phyloP scores from a whole-genome alignment of 2,888 invertebrate species.

The Ligdia adustata region DNA sequence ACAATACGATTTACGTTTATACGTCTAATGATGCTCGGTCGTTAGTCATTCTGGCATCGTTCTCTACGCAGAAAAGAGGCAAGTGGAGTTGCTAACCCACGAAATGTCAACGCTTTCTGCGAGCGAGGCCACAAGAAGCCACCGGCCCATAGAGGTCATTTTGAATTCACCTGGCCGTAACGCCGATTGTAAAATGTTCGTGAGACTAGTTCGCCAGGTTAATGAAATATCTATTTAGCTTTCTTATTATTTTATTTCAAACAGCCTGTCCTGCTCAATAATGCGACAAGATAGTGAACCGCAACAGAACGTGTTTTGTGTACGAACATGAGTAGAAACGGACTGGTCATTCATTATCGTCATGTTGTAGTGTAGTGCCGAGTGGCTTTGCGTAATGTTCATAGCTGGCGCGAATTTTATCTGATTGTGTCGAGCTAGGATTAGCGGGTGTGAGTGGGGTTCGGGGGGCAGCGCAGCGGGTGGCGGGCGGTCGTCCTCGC shows the following conservation, averaged over 20 bases:
- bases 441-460: conserved; percentile 67
- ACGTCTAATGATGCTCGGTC: conserved; percentile 66
- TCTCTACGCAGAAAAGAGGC: conserved; percentile 63
- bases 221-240: conserved; percentile 72
- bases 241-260: conserved; percentile 72
- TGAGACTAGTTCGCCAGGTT: conserved; percentile 82
- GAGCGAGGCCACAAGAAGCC: conserved; percentile 80
- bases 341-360: conserved; percentile 78
- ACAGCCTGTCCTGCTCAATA: conserved; percentile 58
- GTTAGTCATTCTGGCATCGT: conserved; percentile 81
- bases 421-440: conserved; percentile 81
- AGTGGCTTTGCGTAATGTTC: conserved; percentile 81
- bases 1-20: conserved; percentile 64
- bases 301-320: conserved; percentile 62
- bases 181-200: conserved; percentile 80
- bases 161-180: conserved; percentile 82
- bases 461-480: conserved; percentile 57
- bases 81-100: conserved; percentile 78
- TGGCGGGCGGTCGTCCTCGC: conserved; percentile 67
- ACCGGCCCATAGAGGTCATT: conserved; percentile 83
- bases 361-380: conserved; percentile 73
- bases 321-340: conserved; percentile 55
- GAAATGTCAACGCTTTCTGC: conserved; percentile 79
- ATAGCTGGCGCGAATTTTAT: conserved; percentile 84
- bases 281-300: conserved; percentile 61